Evolutionary conservation across 2,797 vertebrate genomes (phyloP).

Genomic region (Gymnothorax reevesii): DNA sequence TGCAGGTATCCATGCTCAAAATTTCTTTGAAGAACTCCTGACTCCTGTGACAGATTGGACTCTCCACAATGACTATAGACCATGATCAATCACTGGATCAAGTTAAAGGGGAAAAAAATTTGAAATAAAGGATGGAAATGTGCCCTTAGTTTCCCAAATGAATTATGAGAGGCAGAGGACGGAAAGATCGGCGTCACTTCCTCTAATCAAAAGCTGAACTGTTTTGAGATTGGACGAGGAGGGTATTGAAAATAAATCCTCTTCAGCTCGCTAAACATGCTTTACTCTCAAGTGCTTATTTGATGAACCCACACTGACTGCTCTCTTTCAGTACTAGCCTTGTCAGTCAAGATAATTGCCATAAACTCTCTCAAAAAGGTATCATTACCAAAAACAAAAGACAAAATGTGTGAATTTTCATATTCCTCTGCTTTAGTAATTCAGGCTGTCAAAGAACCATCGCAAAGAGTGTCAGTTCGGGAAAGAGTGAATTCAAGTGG

Average conservation of each 20-base stretch:
- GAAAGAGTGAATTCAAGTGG: background rate
- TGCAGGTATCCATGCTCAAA: too few species aligned
- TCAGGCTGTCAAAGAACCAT: background rate
- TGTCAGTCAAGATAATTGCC: background rate
- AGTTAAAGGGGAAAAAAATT: too few species aligned
- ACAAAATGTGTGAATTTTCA: background rate
- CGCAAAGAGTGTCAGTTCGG: background rate
- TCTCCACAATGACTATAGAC: too few species aligned
- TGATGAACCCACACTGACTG: background rate
- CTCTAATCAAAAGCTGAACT: background rate
- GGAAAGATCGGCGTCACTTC: background rate
- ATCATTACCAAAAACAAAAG: background rate
- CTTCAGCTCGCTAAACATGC: background rate
- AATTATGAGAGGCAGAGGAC: background rate
- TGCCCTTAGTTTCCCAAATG: background rate
- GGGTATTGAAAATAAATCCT: background rate
- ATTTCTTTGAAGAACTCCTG: too few species aligned
- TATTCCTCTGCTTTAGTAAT: background rate
- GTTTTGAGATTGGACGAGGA: slow-evolving; percentile 1
- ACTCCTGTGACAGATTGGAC: too few species aligned
- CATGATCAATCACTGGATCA: too few species aligned
- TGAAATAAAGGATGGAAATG: too few species aligned
- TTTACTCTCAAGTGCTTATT: background rate
- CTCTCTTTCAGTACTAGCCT: background rate
- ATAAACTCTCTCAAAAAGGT: background rate